Conservation (phyloP, 2,113 vertebrate species). For the Tautogolabrus adspersus region DNA sequence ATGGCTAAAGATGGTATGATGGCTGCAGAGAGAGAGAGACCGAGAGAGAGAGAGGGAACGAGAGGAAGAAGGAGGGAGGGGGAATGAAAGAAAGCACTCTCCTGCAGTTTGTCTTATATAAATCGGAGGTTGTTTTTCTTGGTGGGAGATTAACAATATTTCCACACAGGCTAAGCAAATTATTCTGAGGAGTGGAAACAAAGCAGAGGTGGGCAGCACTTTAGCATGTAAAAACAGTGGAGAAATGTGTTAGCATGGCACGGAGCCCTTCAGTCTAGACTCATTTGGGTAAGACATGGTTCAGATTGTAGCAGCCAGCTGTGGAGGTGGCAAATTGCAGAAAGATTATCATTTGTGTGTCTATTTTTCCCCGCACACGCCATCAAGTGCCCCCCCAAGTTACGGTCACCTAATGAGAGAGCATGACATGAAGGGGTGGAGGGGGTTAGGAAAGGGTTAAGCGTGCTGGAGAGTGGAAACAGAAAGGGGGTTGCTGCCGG, state of each 20-base stretch:
- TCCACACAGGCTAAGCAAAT: conserved; percentile 67
- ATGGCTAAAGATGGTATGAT: conserved; percentile 80
- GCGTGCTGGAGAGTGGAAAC: conserved; percentile 78
- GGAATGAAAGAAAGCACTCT: conserved; percentile 42
- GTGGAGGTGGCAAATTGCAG: conserved; percentile 32
- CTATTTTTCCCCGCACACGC: conserved; percentile 60
- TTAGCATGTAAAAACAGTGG: conserved; percentile 47
- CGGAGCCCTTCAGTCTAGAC: conserved; percentile 59
- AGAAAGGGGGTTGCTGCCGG: conserved; percentile 76
- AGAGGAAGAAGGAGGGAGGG: conserved; percentile 26
- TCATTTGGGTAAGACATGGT: conserved; percentile 41
- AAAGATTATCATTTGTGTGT: conserved; percentile 62
- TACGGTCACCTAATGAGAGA: conserved; percentile 74
- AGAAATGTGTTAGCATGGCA: conserved; percentile 48
- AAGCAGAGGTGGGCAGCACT: conserved; percentile 55
- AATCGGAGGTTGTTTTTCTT: conserved; percentile 68
- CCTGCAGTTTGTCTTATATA: conserved; percentile 69
- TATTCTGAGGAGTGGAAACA: conserved; percentile 65
- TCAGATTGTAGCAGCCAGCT: conserved; percentile 58
- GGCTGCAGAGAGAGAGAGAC: conserved; percentile 40
- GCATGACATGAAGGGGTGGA: conserved; percentile 75
- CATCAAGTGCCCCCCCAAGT: conserved; percentile 50
- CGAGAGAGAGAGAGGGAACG: conserved; percentile 25
- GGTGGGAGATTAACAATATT: conserved; percentile 75
- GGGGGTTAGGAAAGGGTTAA: conserved; percentile 85